A percentile compares a stretch with the other conserved stretches of the same genome.
These are phyloP conservation scores for Psettodes erumei DNA, from an alignment of 2,113 vertebrate species.

Conservation along the genomic window DNA sequence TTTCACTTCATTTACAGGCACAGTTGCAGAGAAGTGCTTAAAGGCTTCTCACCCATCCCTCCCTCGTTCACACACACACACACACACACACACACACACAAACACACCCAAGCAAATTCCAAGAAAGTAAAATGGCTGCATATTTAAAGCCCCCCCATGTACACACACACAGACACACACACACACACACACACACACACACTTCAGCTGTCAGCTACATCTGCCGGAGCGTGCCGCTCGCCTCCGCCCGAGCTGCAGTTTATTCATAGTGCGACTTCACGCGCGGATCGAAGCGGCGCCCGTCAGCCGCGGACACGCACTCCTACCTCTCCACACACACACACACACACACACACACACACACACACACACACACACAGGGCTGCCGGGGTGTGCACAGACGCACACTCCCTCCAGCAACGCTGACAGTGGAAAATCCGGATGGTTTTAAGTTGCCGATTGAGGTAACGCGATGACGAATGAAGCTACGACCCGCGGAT, in stretches of 20 bases:
- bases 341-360: conserved; percentile 6
- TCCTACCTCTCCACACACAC: too few relatives aligned
- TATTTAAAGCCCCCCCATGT: conserved; percentile 4
- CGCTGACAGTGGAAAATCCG: too few relatives aligned
- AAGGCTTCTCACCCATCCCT: not conserved
- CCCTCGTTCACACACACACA: not conserved
- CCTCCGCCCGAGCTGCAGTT: conserved; percentile 27
- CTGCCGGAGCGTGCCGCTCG: conserved; percentile 12
- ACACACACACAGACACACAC: conserved; percentile 14
- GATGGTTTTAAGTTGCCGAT: too few relatives aligned
- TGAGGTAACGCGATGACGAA: too few relatives aligned
- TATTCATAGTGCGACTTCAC: conserved; percentile 60
- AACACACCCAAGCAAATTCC: not conserved
- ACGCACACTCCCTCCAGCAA: too few relatives aligned
- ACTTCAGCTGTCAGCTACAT: conserved; percentile 52
- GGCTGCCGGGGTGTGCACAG: too few relatives aligned
- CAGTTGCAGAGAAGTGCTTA: conserved; percentile 10
- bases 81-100: not conserved
- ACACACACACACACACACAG: not conserved
- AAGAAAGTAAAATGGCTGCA: conserved; percentile 11
- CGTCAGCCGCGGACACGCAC: too few relatives aligned
- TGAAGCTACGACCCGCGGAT: too few relatives aligned
- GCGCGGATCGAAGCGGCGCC: conserved; percentile 19
- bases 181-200: conserved; percentile 1
- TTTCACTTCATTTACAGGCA: conserved; percentile 16